phyloP scores from a whole-genome alignment of 2,113 vertebrate genomes.

The Toxostoma redivivum region DNA sequence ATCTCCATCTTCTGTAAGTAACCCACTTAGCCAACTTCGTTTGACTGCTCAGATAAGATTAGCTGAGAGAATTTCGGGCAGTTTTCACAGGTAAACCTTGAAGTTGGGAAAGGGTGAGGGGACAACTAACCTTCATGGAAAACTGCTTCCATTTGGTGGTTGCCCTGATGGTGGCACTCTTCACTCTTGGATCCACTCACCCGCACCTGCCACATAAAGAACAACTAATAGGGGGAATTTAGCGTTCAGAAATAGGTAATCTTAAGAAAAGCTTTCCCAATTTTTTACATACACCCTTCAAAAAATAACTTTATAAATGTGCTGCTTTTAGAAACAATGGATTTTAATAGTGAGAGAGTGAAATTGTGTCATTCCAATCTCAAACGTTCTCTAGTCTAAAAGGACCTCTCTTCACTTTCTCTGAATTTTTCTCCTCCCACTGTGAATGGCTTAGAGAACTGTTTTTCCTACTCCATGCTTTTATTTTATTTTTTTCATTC shows the following conservation, averaged over 20 bases:
- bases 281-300: not conserved
- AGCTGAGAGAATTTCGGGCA: not conserved
- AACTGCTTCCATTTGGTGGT: not conserved
- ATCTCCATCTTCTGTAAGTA: not conserved
- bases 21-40: not conserved
- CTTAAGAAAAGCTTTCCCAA: not conserved
- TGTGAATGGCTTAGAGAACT: not conserved
- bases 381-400: not conserved
- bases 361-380: not conserved
- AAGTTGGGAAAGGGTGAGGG: not conserved
- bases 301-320: not conserved
- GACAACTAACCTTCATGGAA: not conserved
- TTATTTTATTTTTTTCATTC: slow-evolving; percentile 16
- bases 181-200: not conserved
- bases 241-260: not conserved
- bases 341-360: not conserved
- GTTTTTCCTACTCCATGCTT: slow-evolving; percentile 8
- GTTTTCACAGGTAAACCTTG: not conserved
- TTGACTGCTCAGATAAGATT: not conserved
- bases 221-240: not conserved
- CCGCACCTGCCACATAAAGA: not conserved
- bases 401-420: not conserved
- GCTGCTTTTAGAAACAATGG: not conserved
- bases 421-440: not conserved
- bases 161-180: slow-evolving; percentile 50